A percentile compares a stretch with the other conserved stretches of the same genome.
Evolutionary conservation across 2,113 vertebrate genomes (phyloP).

Genomic region (Chitala chitala): DNA sequence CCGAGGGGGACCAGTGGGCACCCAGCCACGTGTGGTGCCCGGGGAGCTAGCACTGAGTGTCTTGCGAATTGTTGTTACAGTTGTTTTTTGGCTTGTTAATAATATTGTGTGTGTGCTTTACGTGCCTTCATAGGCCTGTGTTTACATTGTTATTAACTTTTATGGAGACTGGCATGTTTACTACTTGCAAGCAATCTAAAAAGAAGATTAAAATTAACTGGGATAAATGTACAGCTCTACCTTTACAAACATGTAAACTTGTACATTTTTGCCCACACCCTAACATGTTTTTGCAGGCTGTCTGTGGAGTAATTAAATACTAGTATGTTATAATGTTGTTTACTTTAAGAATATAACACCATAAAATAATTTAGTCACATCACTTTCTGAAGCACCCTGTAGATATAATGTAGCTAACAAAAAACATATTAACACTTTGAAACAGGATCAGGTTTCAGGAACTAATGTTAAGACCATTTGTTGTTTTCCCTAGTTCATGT

Average conservation of each 20-base stretch:
- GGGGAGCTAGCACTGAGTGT: too few species aligned
- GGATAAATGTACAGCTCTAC: conserved; percentile 40
- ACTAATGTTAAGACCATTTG: too few species aligned
- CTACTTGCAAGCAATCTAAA: conserved; percentile 58
- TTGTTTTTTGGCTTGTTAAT: neutral
- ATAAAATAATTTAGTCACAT: conserved; percentile 50
- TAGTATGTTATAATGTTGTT: conserved; percentile 45
- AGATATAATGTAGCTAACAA: conserved; percentile 53
- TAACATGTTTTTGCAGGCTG: conserved; percentile 36
- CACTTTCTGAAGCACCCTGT: conserved; percentile 54
- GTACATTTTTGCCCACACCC: conserved; percentile 57
- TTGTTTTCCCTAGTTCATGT: too few species aligned
- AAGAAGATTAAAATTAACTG: conserved; percentile 61
- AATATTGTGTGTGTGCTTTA: conserved; percentile 4
- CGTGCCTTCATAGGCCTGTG: conserved; percentile 7
- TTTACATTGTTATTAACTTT: conserved; percentile 3
- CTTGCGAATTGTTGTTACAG: too few species aligned
- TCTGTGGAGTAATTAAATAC: conserved; percentile 55
- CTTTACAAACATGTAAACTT: conserved; percentile 38
- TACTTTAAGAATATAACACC: conserved; percentile 54
- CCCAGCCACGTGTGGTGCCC: too few species aligned
- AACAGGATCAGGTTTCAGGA: too few species aligned
- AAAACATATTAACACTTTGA: conserved; percentile 14
- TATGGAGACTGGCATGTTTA: conserved; percentile 6
- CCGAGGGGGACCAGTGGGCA: too few species aligned